Evolutionary conservation across 92 coral and sea anemone genomes (phyloP).

Genomic region (Pocillopora grandis): DNA sequence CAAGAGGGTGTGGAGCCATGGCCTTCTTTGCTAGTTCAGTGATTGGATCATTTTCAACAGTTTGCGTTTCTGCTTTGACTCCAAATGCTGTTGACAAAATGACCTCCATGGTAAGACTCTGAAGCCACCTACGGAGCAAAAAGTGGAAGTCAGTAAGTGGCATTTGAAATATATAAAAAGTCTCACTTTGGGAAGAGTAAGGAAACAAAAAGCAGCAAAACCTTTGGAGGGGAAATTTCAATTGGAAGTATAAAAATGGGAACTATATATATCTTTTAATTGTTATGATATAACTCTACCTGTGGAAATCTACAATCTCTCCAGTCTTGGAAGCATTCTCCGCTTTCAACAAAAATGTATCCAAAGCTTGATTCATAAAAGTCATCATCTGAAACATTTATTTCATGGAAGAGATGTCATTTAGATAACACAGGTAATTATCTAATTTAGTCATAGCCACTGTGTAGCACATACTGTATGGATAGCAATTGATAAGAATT

Average conservation of each 20-base stretch:
- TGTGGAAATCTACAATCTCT: conserved; percentile 50
- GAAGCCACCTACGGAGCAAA: conserved; percentile 43
- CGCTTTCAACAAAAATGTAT: conserved; percentile 41
- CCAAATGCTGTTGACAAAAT: conserved; percentile 59
- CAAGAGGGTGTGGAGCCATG: conserved; percentile 34
- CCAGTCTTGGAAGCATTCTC: conserved; percentile 43
- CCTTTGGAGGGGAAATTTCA: too few relatives aligned
- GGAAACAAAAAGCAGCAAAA: too few relatives aligned
- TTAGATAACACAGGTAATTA: too few relatives aligned
- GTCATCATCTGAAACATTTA: conserved; percentile 32
- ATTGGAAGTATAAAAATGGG: not conserved
- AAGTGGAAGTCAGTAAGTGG: too few relatives aligned
- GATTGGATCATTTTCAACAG: conserved; percentile 50
- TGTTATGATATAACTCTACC: not conserved
- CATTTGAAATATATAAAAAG: too few relatives aligned
- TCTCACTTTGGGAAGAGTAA: too few relatives aligned
- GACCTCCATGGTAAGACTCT: conserved; percentile 50
- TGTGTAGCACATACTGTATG: too few relatives aligned
- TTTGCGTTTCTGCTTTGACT: conserved; percentile 61
- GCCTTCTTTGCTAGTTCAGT: conserved; percentile 49
- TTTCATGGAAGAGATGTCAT: not conserved
- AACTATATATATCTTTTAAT: not conserved
- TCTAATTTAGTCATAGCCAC: too few relatives aligned
- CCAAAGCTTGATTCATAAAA: conserved; percentile 56
- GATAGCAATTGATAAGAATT: too few relatives aligned